These are phyloP conservation scores for Drosophila nasuta DNA, from an alignment of 1,140 invertebrate species.

Conservation along the genomic window DNA sequence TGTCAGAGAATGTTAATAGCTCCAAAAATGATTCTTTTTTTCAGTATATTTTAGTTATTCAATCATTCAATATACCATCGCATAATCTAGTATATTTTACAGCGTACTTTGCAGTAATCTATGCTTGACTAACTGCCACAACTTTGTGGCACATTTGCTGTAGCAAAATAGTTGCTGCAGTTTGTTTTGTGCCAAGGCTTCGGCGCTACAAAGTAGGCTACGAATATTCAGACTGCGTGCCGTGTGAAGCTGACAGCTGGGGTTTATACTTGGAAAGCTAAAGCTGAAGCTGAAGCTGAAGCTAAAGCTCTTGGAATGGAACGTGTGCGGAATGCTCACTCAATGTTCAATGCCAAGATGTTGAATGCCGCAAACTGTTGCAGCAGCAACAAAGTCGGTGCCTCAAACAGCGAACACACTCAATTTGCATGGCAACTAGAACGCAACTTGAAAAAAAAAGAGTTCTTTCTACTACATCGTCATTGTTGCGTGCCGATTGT, in stretches of 20 bases:
- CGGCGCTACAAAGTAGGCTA: conserved; percentile 27
- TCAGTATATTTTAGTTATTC: too few species aligned
- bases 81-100: too few species aligned
- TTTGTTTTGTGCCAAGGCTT: conserved; percentile 2
- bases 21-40: too few species aligned
- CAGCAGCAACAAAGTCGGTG: background rate
- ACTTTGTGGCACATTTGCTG: background rate
- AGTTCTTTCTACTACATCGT: background rate
- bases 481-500: conserved; percentile 2
- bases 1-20: too few species aligned
- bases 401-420: conserved; percentile 3
- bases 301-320: conserved; percentile 1
- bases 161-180: background rate
- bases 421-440: conserved; percentile 15
- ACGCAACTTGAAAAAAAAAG: background rate
- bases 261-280: background rate
- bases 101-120: background rate
- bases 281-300: too few species aligned
- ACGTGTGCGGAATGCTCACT: background rate
- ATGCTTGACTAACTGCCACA: background rate
- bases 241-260: background rate
- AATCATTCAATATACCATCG: too few species aligned
- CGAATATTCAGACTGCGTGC: conserved; percentile 3
- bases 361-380: conserved; percentile 24
- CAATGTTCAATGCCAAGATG: background rate